Conservation (phyloP, 2,888 invertebrate genomes). For the Polyommatus iphigenia region DNA sequence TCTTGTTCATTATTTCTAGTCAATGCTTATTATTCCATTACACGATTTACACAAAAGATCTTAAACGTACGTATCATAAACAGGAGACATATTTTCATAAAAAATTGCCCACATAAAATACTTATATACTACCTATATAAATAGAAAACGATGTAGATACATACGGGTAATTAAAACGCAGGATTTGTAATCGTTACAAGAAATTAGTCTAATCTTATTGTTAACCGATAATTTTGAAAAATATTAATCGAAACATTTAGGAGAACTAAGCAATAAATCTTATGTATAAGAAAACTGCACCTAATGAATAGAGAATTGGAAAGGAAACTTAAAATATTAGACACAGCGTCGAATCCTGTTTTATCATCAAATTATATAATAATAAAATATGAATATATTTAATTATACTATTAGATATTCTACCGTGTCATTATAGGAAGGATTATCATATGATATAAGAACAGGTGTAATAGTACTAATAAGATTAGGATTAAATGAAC, state of each 20-base stretch:
- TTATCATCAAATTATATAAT: conserved; percentile 2
- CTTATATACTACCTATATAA: conserved; percentile 30
- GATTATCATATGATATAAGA: conserved; percentile 19
- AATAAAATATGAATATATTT: background rate
- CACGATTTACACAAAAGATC: conserved; percentile 34
- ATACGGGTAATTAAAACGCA: conserved; percentile 3
- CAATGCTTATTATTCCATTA: conserved; percentile 34
- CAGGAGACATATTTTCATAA: conserved; percentile 78
- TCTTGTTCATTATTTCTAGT: conserved; percentile 25
- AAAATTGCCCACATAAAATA: conserved; percentile 73
- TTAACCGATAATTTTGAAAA: conserved; percentile 29
- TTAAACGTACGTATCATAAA: conserved; percentile 43
- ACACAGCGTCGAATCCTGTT: background rate
- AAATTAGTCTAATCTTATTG: conserved; percentile 30
- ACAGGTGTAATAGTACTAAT: conserved; percentile 33
- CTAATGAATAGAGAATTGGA: conserved; percentile 14
- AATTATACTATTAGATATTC: conserved; percentile 13
- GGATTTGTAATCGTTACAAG: conserved; percentile 32
- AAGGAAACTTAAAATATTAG: conserved; percentile 24
- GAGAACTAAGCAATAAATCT: background rate
- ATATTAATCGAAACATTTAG: conserved; percentile 4
- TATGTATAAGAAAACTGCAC: conserved; percentile 10
- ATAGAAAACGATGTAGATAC: conserved; percentile 4
- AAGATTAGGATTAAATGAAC: conserved; percentile 31
- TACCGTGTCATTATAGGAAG: conserved; percentile 19